These are phyloP conservation scores for Harpalus rubripes DNA, from an alignment of 2,888 invertebrate genomes.

Conservation along the genomic window DNA sequence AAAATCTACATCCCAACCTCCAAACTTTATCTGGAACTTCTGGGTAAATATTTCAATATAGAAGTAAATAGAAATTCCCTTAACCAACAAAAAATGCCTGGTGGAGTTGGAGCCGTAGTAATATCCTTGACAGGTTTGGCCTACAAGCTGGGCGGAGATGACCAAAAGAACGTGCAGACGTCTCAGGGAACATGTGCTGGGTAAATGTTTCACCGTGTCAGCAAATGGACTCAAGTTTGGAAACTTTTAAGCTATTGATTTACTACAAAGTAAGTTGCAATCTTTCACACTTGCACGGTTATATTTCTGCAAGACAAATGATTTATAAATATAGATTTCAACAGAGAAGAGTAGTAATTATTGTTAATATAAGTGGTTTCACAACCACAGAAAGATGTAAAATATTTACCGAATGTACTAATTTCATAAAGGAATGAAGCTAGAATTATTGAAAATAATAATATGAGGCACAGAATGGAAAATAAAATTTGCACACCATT, in stretches of 20 bases:
- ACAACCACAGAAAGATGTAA: too few species aligned
- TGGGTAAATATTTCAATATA: constrained; percentile 45
- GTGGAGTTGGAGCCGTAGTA: constrained; percentile 1
- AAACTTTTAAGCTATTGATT: constrained; percentile 24
- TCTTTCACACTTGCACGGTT: constrained; percentile 22
- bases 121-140: constrained; percentile 25
- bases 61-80: constrained; percentile 34
- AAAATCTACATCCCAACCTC: constrained; percentile 17
- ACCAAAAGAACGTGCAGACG: neutral
- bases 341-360: too few species aligned
- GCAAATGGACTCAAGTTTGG: constrained; percentile 28
- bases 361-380: too few species aligned
- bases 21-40: constrained; percentile 14
- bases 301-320: neutral
- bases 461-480: too few species aligned
- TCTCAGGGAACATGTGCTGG: constrained; percentile 28
- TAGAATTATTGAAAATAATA: too few species aligned
- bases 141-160: constrained; percentile 7
- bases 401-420: too few species aligned
- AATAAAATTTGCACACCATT: too few species aligned
- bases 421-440: too few species aligned
- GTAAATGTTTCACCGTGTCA: constrained; percentile 30
- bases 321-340: neutral
- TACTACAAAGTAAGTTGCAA: constrained; percentile 26
- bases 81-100: constrained; percentile 31